phyloP scores from a whole-genome alignment of 2,797 vertebrate genomes.

The Manis pentadactyla region DNA sequence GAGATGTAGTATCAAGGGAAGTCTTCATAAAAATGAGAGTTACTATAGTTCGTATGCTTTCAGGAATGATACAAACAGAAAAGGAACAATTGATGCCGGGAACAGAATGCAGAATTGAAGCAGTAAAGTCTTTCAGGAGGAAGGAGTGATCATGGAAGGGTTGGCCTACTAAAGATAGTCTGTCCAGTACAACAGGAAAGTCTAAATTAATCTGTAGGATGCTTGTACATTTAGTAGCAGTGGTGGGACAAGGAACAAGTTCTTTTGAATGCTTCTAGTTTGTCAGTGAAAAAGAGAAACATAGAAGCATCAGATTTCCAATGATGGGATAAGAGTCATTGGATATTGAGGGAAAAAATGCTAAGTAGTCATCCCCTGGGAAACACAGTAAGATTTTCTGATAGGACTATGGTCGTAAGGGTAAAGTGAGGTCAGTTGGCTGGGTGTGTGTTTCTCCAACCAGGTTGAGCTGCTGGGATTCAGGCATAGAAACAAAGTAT shows the following conservation, averaged over 20 bases:
- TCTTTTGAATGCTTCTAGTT: background rate
- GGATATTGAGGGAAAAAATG: background rate
- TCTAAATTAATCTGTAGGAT: background rate
- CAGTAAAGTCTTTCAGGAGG: background rate
- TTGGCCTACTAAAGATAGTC: background rate
- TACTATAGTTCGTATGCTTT: background rate
- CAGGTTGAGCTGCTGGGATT: background rate
- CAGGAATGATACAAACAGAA: background rate
- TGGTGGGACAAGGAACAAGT: background rate
- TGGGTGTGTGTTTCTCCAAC: background rate
- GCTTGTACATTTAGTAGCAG: background rate
- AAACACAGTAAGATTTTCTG: background rate
- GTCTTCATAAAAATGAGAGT: background rate
- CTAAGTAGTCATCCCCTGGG: background rate
- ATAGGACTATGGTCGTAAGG: background rate
- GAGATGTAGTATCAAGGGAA: background rate
- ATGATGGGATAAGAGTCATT: background rate
- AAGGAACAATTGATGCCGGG: background rate
- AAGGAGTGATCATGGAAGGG: background rate
- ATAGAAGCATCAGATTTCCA: background rate
- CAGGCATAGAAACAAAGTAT: background rate
- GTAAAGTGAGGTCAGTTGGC: background rate
- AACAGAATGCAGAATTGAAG: background rate
- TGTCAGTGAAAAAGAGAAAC: background rate
- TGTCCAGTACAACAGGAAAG: background rate